Evolutionary conservation across 2,888 invertebrate species (phyloP), one percentile per base, ranked within the genome.

Genomic region (Taphrorychus bicolor): DNA sequence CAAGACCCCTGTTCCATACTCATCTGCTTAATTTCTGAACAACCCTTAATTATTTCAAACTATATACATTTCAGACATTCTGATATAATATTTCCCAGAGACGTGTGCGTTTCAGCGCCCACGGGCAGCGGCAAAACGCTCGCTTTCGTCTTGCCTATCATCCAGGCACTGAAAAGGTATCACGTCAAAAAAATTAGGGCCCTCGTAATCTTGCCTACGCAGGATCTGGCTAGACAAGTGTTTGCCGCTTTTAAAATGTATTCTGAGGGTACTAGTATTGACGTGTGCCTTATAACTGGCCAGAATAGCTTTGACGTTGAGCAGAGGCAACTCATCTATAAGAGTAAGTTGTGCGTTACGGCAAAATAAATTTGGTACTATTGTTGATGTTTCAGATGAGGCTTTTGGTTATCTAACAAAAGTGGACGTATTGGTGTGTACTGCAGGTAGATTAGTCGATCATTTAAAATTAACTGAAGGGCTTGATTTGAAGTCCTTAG

Each of bases 91-190:
- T 89, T 93, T 83, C 92, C 95, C 0, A 87, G 91, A 73, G 98
- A 99, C 81, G 85, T 97, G 58, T 98, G 98, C 83, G 94, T 99
- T 22, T 97, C 96, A 45, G 97, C 98, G 16, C 97, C 98, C 0
- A 98, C 98, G 1, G 98, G 97, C 16, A 97, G 97, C 84, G 98
- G 98, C 17, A 98, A 98, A 85, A 98, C 98, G 0, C 83, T 98
- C 65, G 91, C 97, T 2, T 98, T 94, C 87, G 95, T 94, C 53
- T 83, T 98, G 70, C 98, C 98, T 5, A 89, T 98, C 52, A 84
- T 98, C 40, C 93, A 96, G 84, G 86, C 90, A 54, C 70, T 81
- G 56, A 78, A 76, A 67, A 72, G 70, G 57, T 67, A 76, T 56
- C 71, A 70, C 23, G 67, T 77, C 3, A 81, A 77, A 62, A 87